Percentiles rank a stretch among this genome's conserved stretches.
Evolutionary conservation across 2,888 invertebrate genomes (phyloP).

Genomic region (Stomorhina lunata): DNA sequence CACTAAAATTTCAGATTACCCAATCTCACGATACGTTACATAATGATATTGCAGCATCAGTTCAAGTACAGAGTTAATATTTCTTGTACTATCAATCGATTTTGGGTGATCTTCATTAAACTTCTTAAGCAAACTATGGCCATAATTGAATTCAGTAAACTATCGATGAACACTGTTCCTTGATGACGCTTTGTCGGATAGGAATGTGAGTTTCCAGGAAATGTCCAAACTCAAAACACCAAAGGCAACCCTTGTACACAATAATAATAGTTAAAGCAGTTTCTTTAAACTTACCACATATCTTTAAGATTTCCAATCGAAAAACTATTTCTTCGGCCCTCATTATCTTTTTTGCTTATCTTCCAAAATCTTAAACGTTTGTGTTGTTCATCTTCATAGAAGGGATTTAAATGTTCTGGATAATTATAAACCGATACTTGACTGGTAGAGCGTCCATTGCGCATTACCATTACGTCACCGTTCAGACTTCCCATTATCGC

Average conservation of each 20-base stretch:
- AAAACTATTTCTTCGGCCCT: constrained; percentile 82
- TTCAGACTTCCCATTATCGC: constrained; percentile 69
- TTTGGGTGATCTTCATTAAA: too few species aligned
- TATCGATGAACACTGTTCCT: too few species aligned
- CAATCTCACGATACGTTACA: too few species aligned
- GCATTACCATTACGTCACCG: constrained; percentile 69
- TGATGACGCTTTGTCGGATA: too few species aligned
- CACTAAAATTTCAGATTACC: too few species aligned
- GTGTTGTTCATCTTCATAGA: constrained; percentile 85
- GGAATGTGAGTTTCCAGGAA: background rate
- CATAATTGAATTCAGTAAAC: too few species aligned
- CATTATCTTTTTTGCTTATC: constrained; percentile 74
- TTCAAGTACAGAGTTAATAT: too few species aligned
- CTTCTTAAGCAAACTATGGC: too few species aligned
- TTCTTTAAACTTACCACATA: constrained; percentile 84
- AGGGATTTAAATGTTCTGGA: constrained; percentile 89
- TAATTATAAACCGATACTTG: constrained; percentile 84
- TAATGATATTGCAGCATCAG: too few species aligned
- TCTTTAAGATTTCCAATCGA: constrained; percentile 83
- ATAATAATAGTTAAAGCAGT: background rate
- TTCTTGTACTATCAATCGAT: too few species aligned
- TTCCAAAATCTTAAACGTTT: constrained; percentile 84
- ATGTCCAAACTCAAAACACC: background rate
- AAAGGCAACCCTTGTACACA: too few species aligned
- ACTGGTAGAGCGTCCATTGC: constrained; percentile 76